Evolutionary conservation across 2,113 vertebrate species (phyloP), one percentile per base, ranked within the genome.

Genomic region (Proterorhinus semilunaris): DNA sequence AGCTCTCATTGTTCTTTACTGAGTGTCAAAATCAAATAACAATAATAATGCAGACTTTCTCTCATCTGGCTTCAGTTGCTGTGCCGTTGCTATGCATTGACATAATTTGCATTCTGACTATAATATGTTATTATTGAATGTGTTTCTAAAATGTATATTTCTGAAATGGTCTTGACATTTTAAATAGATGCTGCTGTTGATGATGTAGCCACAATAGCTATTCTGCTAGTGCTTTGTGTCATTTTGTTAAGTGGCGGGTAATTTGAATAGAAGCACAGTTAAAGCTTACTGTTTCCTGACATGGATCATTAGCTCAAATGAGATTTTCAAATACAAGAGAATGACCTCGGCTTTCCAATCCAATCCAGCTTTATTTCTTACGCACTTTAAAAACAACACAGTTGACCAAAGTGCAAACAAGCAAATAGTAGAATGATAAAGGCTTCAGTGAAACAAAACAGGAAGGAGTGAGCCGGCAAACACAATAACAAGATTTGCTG

Each of bases 301-400:
- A 42, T 8, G 6, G n/a, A 57, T 61, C 46, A 66, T 42, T 21
- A 57, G n/a, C 55, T 49, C 47, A 64, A 75, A 65, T 54, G 6
- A 27, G 3, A 57, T 13, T 21, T 8, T 7, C 42, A 73, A 36
- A 69, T 3, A 36, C 6, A 63, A 48, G 44, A 47, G 48, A 63
- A 63, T 63, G 9, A 11, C 45, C 15, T 10, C 27, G 27, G 27
- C 27, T 36, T 36, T 36, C 27, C 27, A 36, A 36, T 36, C 27
- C 27, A 36, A 36, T 36, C 27, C 27, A 36, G 27, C 27, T 36
- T 36, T 36, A 36, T 36, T 36, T 36, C 27, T 36, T 36, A 36
- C 4, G 27, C 27, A 36, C 27, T 36, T 36, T 36, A 36, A 36
- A 36, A 36, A 36, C 27, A 36, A 36, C 27, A 36, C 27, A 36